phyloP scores from a whole-genome alignment of 35 echinoderm and acorn worm genomes.

The Hemicentrotus pulcherrimus region DNA sequence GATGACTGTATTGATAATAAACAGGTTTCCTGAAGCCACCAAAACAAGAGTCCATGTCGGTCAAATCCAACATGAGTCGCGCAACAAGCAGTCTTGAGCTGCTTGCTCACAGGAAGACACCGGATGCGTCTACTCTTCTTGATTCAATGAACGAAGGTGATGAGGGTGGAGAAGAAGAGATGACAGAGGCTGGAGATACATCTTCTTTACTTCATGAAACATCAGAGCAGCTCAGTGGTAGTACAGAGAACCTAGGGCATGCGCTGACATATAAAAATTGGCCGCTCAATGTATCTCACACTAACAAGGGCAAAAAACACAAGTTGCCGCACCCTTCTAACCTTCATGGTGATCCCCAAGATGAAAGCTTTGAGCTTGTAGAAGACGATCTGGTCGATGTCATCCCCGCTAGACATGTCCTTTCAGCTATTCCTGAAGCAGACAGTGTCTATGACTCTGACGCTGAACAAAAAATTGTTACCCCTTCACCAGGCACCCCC shows the following conservation, averaged over 20 bases:
- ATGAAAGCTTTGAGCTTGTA: constrained; percentile 34
- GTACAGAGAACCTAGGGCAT: constrained; percentile 6
- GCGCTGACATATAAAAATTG: not conserved
- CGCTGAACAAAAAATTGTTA: not conserved
- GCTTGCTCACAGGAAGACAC: not conserved
- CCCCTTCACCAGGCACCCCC: not conserved
- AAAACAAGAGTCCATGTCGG: constrained; percentile 43
- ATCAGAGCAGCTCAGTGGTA: constrained; percentile 23
- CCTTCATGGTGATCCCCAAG: not conserved
- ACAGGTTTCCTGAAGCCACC: constrained; percentile 64
- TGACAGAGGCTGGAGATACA: not conserved
- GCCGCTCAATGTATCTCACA: not conserved
- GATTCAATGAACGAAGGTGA: constrained; percentile 30
- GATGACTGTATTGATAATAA: not conserved
- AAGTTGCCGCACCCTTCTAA: not conserved
- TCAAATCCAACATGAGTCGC: constrained; percentile 58
- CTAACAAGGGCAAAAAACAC: not conserved
- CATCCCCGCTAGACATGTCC: not conserved
- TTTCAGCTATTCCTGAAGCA: constrained; percentile 15
- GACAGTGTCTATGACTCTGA: not conserved
- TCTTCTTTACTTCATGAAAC: constrained; percentile 7
- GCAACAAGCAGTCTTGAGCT: constrained; percentile 7
- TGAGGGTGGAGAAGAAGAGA: not conserved
- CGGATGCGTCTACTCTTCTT: not conserved
- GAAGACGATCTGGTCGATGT: not conserved